Percentiles rank a stretch among this genome's conserved stretches.
Conservation (phyloP, 2,888 invertebrate genomes). For the Sarcophaga variegata region DNA sequence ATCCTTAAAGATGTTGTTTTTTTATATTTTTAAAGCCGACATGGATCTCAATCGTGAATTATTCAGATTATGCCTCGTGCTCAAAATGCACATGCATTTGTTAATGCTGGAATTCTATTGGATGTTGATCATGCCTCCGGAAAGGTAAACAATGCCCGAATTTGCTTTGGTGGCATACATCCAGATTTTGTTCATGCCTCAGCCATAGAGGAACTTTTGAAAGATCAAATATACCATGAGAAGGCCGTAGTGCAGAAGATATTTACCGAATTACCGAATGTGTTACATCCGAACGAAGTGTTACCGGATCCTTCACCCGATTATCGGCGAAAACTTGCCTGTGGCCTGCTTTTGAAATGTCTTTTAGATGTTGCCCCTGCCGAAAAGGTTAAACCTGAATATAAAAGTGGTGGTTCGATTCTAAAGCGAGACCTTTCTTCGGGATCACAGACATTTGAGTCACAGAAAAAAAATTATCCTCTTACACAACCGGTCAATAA, state of each 20-base stretch:
- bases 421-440: conserved; percentile 86
- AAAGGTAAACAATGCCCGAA: conserved; percentile 79
- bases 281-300: conserved; percentile 85
- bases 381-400: conserved; percentile 82
- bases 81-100: conserved; percentile 89
- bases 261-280: conserved; percentile 83
- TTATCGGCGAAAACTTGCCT: conserved; percentile 87
- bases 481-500: conserved; percentile 89
- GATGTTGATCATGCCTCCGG: conserved; percentile 83
- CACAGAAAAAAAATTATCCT: conserved; percentile 87
- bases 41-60: neutral
- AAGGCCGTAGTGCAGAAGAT: conserved; percentile 82
- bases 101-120: conserved; percentile 88
- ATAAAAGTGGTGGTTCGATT: conserved; percentile 84
- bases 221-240: conserved; percentile 82
- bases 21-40: neutral
- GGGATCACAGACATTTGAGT: conserved; percentile 87
- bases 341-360: conserved; percentile 90
- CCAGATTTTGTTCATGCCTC: conserved; percentile 83
- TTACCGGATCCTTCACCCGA: conserved; percentile 86
- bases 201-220: conserved; percentile 82
- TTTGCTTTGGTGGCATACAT: conserved; percentile 86
- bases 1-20: no score
- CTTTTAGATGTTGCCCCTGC: conserved; percentile 84
- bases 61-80: conserved; percentile 87